Conservation (phyloP, 2,113 vertebrate species). For the Melospiza georgiana region DNA sequence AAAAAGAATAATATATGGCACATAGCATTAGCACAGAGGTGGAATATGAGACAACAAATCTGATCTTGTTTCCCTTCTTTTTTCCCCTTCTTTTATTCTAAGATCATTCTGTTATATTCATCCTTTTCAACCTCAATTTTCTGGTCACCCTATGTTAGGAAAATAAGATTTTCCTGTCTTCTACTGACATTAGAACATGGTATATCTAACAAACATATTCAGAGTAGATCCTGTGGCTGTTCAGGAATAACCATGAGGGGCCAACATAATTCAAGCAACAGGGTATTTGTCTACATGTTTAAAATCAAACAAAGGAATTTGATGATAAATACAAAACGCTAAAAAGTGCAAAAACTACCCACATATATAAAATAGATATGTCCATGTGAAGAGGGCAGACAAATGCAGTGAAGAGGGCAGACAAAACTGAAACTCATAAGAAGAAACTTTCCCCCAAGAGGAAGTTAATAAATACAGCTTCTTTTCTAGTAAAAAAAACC, state of each 20-base stretch:
- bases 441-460: background rate
- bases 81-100: background rate
- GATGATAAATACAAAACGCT: background rate
- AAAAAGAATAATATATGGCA: conserved; percentile 9
- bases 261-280: background rate
- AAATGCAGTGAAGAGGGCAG: background rate
- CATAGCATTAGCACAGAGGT: background rate
- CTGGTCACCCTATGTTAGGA: background rate
- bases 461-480: background rate
- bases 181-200: background rate
- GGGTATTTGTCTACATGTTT: background rate
- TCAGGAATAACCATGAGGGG: background rate
- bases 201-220: background rate
- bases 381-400: background rate
- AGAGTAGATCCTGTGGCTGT: background rate
- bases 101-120: background rate
- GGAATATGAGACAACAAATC: background rate
- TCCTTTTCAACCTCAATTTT: background rate
- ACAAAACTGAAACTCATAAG: background rate
- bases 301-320: background rate
- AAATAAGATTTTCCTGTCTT: background rate
- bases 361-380: background rate
- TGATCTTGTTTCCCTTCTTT: background rate
- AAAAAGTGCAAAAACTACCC: background rate
- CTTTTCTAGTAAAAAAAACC: background rate